Evolutionary conservation across 2,888 invertebrate genomes (phyloP).

Genomic region (Brachylomia viminalis): DNA sequence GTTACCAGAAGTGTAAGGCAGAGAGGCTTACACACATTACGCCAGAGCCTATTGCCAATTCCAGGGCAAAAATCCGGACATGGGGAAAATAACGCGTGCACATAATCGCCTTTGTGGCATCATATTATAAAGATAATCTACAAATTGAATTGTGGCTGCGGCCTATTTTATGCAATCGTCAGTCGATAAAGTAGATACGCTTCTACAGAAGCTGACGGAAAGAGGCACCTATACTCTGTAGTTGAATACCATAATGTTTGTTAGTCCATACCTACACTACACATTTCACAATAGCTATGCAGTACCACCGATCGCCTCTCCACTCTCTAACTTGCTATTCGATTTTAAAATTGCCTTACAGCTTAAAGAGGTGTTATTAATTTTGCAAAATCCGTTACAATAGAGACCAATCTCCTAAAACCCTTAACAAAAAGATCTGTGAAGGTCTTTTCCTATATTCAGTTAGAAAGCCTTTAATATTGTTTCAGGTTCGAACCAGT

Average conservation of each 20-base stretch:
- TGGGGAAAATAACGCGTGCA: not conserved
- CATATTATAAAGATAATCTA: constrained; percentile 21
- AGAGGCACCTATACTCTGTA: not conserved
- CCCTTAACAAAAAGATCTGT: not conserved
- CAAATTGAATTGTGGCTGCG: constrained; percentile 7
- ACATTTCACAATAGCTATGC: not conserved
- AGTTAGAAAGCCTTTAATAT: not conserved
- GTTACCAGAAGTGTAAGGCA: not conserved
- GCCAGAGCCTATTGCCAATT: not conserved
- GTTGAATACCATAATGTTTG: not conserved
- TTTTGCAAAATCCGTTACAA: constrained; percentile 2
- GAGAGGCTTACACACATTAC: not conserved
- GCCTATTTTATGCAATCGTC: constrained; percentile 21
- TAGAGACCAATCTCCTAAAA: not conserved
- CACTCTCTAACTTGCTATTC: not conserved
- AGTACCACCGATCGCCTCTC: not conserved
- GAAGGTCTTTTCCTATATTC: not conserved
- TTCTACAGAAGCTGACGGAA: not conserved
- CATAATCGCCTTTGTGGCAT: constrained; percentile 1
- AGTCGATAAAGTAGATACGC: constrained; percentile 13
- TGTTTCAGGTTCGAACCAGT: constrained; percentile 52
- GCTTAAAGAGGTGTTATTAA: not conserved
- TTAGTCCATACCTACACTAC: not conserved
- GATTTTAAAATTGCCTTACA: not conserved
- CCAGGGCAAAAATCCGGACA: not conserved